Conservation (phyloP, 2,797 vertebrate species). For the Amphiprion clarkii region DNA sequence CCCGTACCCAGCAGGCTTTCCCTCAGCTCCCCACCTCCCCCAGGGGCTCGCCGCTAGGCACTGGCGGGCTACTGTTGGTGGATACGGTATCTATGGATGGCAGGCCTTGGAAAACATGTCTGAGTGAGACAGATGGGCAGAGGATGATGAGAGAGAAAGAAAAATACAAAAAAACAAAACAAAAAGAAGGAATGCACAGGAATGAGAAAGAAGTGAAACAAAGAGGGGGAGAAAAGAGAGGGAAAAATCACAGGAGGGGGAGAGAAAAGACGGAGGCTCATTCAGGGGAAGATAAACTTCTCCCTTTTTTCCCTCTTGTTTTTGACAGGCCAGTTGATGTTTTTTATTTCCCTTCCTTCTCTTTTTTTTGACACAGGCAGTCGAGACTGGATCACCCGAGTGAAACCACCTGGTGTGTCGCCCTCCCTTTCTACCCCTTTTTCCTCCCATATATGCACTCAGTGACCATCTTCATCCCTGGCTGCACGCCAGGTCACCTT, state of each 20-base stretch:
- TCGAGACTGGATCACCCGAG: slow-evolving; percentile 80
- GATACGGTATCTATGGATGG: slow-evolving; percentile 87
- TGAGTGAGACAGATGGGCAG: slow-evolving; percentile 81
- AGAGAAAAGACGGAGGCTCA: slow-evolving; percentile 70
- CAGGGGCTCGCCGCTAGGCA: slow-evolving; percentile 74
- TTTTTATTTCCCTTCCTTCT: slow-evolving; percentile 67
- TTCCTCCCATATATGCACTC: slow-evolving; percentile 78
- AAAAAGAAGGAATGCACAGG: slow-evolving; percentile 20
- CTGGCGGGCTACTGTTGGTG: slow-evolving; percentile 85
- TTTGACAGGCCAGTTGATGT: slow-evolving; percentile 73
- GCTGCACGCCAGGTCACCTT: slow-evolving; percentile 78
- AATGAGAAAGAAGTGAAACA: slow-evolving; percentile 54
- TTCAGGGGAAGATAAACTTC: slow-evolving; percentile 77
- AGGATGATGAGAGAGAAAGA: slow-evolving; percentile 71
- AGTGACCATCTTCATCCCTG: slow-evolving; percentile 77
- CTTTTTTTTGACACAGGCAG: slow-evolving; percentile 73
- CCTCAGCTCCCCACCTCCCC: slow-evolving; percentile 60
- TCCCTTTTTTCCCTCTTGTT: slow-evolving; percentile 76
- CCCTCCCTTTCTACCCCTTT: slow-evolving; percentile 63
- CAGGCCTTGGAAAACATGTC: slow-evolving; percentile 83
- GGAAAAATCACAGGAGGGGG: slow-evolving; percentile 54
- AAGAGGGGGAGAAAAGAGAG: slow-evolving; percentile 47
- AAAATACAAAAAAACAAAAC: neutral
- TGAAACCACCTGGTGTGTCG: slow-evolving; percentile 84
- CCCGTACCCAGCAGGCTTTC: slow-evolving; percentile 74